Evolutionary conservation across 2,113 vertebrate genomes (phyloP).

Genomic region (Emberiza fucata): DNA sequence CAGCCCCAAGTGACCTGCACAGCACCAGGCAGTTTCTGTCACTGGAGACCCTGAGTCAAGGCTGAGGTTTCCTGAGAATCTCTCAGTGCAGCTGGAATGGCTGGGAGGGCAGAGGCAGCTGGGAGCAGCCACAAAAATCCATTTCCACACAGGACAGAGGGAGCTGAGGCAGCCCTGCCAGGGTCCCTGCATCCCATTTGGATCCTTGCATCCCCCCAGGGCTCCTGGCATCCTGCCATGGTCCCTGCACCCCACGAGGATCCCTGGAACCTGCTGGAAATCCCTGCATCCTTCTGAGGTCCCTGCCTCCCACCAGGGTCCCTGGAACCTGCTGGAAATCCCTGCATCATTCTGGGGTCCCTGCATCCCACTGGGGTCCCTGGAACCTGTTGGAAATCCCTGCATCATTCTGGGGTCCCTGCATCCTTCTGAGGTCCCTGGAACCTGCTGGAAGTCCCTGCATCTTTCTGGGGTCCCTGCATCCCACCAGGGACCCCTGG

Average conservation of each 20-base stretch:
- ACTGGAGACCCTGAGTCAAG: fast-evolving
- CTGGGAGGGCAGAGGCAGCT: background rate
- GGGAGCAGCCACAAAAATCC: background rate
- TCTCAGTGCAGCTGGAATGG: fast-evolving
- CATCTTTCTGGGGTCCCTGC: background rate
- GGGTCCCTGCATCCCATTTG: background rate
- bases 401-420: background rate
- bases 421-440: background rate
- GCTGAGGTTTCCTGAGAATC: background rate
- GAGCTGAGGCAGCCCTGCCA: background rate
- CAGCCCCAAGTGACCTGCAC: background rate
- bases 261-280: background rate
- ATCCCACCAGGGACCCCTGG: background rate
- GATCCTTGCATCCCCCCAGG: background rate
- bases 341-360: background rate
- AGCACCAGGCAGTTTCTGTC: background rate
- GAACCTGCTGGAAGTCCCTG: background rate
- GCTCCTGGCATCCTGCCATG: background rate
- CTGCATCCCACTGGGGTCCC: background rate
- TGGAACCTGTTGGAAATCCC: background rate
- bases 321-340: background rate
- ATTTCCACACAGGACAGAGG: background rate
- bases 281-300: background rate
- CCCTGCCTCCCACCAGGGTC: background rate
- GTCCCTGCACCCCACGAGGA: background rate